Conservation (phyloP, 2,113 vertebrate species). For the Cichladusa arquata region DNA sequence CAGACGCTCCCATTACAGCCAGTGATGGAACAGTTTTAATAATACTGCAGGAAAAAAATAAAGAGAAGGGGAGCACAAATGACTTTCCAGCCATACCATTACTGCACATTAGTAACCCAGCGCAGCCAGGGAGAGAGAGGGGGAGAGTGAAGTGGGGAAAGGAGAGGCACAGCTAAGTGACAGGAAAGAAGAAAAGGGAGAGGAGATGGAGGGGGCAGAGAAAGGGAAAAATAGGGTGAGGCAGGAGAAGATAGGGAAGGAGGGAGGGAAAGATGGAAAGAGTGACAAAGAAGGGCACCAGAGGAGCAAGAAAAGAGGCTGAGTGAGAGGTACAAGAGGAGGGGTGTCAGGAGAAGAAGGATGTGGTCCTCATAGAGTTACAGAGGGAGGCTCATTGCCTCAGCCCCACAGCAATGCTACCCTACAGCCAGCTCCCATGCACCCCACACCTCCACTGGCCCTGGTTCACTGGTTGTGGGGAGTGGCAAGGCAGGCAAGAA, state of each 20-base stretch:
- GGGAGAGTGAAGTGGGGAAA: not conserved
- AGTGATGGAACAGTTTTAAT: constrained; percentile 83
- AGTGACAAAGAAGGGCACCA: not conserved
- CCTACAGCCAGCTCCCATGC: fast-evolving
- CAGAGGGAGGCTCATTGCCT: not conserved
- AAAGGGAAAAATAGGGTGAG: not conserved
- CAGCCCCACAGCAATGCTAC: not conserved
- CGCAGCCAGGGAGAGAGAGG: not conserved
- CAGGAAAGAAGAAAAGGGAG: not conserved
- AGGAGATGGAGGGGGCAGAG: not conserved
- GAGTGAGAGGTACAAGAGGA: not conserved
- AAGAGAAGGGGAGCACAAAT: constrained; percentile 68
- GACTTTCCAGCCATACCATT: constrained; percentile 71
- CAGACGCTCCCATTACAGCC: constrained; percentile 74
- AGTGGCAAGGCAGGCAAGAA: not conserved
- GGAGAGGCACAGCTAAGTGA: not conserved
- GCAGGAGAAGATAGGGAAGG: not conserved
- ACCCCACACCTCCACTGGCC: fast-evolving
- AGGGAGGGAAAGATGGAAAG: not conserved
- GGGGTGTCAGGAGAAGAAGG: not conserved
- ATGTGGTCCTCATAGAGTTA: not conserved
- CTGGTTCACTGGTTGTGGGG: not conserved
- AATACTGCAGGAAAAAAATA: constrained; percentile 74
- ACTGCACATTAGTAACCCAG: constrained; percentile 72
- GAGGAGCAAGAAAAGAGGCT: not conserved